phyloP scores from a whole-genome alignment of 2,797 vertebrate genomes.

The Sebastes hubbsi region DNA sequence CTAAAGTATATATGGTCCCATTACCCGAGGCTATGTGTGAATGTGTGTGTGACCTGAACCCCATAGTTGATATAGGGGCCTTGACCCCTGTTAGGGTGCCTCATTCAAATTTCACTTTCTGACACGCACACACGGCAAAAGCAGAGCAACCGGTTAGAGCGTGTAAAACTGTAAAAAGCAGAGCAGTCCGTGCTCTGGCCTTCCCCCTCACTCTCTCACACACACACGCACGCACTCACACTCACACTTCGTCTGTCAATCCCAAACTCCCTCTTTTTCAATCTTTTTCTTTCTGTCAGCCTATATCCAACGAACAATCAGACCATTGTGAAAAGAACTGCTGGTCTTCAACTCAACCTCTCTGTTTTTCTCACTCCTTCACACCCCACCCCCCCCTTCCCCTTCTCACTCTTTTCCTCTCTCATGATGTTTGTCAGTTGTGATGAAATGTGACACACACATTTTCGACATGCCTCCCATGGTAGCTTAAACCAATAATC shows the following conservation, averaged over 20 bases:
- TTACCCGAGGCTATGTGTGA: neutral
- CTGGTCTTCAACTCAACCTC: constrained; percentile 56
- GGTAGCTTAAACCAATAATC: constrained; percentile 63
- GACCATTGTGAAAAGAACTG: constrained; percentile 64
- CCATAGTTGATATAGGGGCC: constrained; percentile 9
- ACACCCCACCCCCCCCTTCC: neutral
- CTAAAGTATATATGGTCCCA: neutral
- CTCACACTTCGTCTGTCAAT: constrained; percentile 38
- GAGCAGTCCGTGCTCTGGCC: constrained; percentile 4
- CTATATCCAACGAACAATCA: constrained; percentile 68
- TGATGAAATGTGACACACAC: constrained; percentile 66
- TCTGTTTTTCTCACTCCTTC: constrained; percentile 19
- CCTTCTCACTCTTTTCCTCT: constrained; percentile 17
- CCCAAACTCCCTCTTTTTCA: constrained; percentile 40
- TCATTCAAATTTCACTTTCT: constrained; percentile 37
- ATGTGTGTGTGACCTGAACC: constrained; percentile 19
- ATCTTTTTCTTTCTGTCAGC: constrained; percentile 57
- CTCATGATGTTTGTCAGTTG: constrained; percentile 53
- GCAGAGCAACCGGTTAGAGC: constrained; percentile 70
- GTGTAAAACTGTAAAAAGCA: constrained; percentile 74
- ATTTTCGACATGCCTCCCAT: constrained; percentile 34
- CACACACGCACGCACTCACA: constrained; percentile 3
- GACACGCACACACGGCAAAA: constrained; percentile 49
- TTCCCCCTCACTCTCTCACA: neutral
- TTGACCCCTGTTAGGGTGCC: constrained; percentile 39